Percentiles rank a stretch among this genome's conserved stretches.
These are phyloP conservation scores for Leistus spinibarbis DNA, from an alignment of 2,888 invertebrate species.

Conservation along the genomic window DNA sequence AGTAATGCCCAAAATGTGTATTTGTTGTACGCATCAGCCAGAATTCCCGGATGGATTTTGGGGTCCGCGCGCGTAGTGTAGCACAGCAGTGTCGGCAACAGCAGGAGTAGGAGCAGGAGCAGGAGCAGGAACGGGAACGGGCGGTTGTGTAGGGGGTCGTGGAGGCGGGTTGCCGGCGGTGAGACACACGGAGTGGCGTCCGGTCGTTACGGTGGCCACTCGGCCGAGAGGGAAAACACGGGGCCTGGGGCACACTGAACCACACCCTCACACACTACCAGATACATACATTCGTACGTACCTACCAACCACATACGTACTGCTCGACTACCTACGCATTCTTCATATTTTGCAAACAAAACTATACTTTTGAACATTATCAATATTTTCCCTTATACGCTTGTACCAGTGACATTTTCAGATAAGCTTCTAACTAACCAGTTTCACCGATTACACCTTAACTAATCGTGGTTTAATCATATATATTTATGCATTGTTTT, in stretches of 20 bases:
- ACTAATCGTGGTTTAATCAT: too few species aligned
- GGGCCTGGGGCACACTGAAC: background rate
- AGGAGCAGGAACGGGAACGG: background rate
- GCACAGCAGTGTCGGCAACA: slow-evolving; percentile 16
- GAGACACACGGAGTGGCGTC: slow-evolving; percentile 50
- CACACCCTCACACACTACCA: background rate
- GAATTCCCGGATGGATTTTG: background rate
- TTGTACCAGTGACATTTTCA: too few species aligned
- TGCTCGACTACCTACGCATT: too few species aligned
- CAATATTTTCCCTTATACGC: too few species aligned
- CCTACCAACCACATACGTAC: background rate
- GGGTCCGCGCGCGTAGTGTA: background rate
- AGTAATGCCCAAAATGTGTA: background rate
- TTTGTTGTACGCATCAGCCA: background rate
- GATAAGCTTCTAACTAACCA: too few species aligned
- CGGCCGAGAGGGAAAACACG: slow-evolving; percentile 1
- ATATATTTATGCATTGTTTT: too few species aligned
- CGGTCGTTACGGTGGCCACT: slow-evolving; percentile 47
- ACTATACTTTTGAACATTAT: too few species aligned
- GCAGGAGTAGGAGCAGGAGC: background rate
- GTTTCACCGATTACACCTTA: too few species aligned
- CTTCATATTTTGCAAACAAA: too few species aligned
- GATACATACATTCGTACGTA: background rate
- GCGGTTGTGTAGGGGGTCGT: too few species aligned
- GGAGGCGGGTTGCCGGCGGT: slow-evolving; percentile 54